Evolutionary conservation across 2,888 invertebrate species (phyloP).

Genomic region (Alviniconcha strummeri): DNA sequence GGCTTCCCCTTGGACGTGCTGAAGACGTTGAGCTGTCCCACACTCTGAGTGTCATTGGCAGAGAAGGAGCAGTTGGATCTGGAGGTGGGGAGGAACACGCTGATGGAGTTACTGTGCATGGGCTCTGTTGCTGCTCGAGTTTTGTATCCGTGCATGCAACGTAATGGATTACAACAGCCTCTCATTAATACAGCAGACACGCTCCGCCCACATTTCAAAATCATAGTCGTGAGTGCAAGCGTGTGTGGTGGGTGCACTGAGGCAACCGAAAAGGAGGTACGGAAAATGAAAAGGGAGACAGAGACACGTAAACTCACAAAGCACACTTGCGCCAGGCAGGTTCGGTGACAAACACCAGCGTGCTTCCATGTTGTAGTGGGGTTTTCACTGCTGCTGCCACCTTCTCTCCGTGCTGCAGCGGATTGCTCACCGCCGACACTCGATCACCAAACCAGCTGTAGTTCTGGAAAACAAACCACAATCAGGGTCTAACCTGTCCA

Average conservation of each 20-base stretch:
- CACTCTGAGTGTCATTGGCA: constrained; percentile 49
- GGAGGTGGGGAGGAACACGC: constrained; percentile 3
- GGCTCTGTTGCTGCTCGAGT: too few species aligned
- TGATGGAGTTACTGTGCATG: too few species aligned
- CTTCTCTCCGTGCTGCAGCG: constrained; percentile 22
- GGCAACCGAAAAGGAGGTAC: too few species aligned
- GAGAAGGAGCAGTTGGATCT: constrained; percentile 52
- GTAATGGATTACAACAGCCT: too few species aligned
- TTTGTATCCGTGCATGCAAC: too few species aligned
- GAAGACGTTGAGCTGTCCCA: constrained; percentile 45
- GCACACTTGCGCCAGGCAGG: constrained; percentile 59
- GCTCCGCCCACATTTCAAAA: too few species aligned
- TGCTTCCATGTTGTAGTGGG: constrained; percentile 30
- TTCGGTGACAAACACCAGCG: constrained; percentile 52
- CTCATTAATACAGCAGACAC: too few species aligned
- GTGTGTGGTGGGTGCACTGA: too few species aligned
- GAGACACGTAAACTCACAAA: constrained; percentile 44
- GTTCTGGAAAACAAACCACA: constrained; percentile 47
- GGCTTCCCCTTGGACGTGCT: not conserved
- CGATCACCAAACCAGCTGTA: constrained; percentile 65
- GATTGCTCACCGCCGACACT: constrained; percentile 42
- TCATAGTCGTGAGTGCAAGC: too few species aligned
- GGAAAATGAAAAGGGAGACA: not conserved
- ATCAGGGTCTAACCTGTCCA: too few species aligned
- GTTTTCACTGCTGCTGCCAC: constrained; percentile 36